Percentiles rank a stretch among this genome's conserved stretches.
Conservation (phyloP, 2,797 vertebrate species). For the Malurus leucopterus region DNA sequence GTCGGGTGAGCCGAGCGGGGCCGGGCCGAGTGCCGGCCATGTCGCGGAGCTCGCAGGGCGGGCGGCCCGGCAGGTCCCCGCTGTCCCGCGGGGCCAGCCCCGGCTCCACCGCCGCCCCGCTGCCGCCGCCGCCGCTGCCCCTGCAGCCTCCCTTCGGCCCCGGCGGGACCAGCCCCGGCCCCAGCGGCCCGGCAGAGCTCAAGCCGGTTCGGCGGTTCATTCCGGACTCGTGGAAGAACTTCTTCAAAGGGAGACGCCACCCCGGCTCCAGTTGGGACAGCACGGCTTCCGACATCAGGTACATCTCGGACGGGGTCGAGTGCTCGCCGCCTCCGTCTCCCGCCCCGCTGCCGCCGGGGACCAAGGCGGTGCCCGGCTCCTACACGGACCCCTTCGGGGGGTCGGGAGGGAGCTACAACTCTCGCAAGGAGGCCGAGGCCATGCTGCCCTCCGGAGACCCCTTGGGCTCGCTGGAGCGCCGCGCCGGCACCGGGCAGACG, state of each 20-base stretch:
- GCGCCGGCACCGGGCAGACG: conserved; percentile 74
- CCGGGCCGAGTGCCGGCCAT: background rate
- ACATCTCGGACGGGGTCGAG: background rate
- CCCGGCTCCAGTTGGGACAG: background rate
- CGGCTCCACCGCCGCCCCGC: conserved; percentile 11
- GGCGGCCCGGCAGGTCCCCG: background rate
- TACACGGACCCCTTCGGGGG: background rate
- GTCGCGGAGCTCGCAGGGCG: background rate
- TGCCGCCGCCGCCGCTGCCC: conserved; percentile 89
- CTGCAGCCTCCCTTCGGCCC: background rate
- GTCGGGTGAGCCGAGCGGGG: background rate
- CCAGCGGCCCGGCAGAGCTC: background rate
- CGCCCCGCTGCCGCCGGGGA: background rate
- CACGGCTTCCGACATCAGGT: conserved; percentile 19
- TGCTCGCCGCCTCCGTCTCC: background rate
- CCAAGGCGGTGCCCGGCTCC: background rate
- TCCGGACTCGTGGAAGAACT: conserved; percentile 19
- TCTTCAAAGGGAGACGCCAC: background rate
- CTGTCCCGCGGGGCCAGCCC: background rate
- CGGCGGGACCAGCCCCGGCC: background rate
- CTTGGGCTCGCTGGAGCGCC: conserved; percentile 71
- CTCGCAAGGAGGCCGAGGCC: conserved; percentile 54
- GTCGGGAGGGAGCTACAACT: background rate
- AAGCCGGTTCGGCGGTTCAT: background rate
- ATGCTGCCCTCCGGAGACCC: conserved; percentile 66